Percentiles rank a stretch among this genome's conserved stretches.
Evolutionary conservation across 2,797 vertebrate genomes (phyloP).

Genomic region (Paramormyrops hopkinsi): DNA sequence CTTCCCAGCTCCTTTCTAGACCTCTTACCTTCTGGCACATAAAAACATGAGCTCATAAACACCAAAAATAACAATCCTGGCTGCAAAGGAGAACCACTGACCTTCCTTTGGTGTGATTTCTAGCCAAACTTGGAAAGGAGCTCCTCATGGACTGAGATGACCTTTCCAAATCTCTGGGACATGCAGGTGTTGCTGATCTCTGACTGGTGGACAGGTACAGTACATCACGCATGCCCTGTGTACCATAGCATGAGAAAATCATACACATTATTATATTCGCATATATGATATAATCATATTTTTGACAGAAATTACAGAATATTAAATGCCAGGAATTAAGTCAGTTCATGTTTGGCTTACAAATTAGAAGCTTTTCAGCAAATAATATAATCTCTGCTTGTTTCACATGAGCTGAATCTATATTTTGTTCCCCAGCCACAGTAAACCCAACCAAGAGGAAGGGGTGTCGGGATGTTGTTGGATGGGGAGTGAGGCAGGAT

Average conservation of each 20-base stretch:
- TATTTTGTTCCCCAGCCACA: too few species aligned
- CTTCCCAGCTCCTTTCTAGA: not conserved
- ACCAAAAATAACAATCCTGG: not conserved
- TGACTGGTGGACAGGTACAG: not conserved
- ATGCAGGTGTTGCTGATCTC: not conserved
- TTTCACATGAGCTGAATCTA: too few species aligned
- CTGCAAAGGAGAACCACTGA: not conserved
- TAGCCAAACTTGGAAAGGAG: not conserved
- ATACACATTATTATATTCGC: not conserved
- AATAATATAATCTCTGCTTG: too few species aligned
- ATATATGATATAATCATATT: not conserved
- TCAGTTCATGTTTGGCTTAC: not conserved
- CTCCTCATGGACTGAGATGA: not conserved
- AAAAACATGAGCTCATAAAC: not conserved
- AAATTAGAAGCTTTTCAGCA: too few species aligned
- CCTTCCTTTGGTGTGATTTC: not conserved
- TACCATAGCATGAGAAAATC: not conserved
- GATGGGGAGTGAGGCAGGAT: not conserved
- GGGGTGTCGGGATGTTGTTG: not conserved
- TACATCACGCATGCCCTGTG: not conserved
- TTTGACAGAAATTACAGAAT: not conserved
- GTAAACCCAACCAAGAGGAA: too few species aligned
- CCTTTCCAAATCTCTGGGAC: not conserved
- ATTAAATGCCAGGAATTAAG: not conserved
- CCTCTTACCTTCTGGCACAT: not conserved